Conservation (phyloP, 2,888 invertebrate species). For the Peribatodes rhomboidaria region DNA sequence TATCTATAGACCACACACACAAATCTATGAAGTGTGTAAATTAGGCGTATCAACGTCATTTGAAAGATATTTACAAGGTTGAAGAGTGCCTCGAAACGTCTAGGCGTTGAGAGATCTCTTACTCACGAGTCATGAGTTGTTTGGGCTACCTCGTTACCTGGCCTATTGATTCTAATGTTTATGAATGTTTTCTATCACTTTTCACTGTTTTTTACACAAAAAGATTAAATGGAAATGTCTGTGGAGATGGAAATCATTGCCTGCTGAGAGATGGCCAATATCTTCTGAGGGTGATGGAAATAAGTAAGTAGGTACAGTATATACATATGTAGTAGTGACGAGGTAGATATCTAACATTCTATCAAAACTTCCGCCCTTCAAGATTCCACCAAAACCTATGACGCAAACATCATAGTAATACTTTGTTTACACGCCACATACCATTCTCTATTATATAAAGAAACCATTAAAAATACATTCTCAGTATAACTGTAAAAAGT, state of each 20-base stretch:
- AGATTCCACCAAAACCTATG: constrained; percentile 33
- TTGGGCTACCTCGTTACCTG: constrained; percentile 19
- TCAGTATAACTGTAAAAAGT: constrained; percentile 24
- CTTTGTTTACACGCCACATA: constrained; percentile 52
- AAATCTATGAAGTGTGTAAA: constrained; percentile 40
- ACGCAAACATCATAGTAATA: constrained; percentile 49
- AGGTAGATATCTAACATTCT: background rate
- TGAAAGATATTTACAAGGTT: constrained; percentile 31
- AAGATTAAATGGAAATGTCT: background rate
- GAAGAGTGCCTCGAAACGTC: constrained; percentile 19
- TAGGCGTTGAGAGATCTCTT: constrained; percentile 24
- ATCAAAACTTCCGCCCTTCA: constrained; percentile 27
- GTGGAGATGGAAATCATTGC: too few species aligned
- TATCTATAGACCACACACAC: constrained; percentile 40
- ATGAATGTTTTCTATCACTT: constrained; percentile 13
- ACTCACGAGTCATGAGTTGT: constrained; percentile 5
- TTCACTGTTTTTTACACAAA: background rate
- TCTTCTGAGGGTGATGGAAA: too few species aligned
- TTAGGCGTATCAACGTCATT: constrained; percentile 31
- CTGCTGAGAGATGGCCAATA: too few species aligned
- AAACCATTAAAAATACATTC: constrained; percentile 37
- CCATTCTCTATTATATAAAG: constrained; percentile 38
- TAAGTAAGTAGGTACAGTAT: too few species aligned
- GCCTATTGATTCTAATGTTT: constrained; percentile 13
- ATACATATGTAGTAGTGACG: background rate